Evolutionary conservation across 2,797 vertebrate genomes (phyloP).

Genomic region (Acrocephalus scirpaceus): DNA sequence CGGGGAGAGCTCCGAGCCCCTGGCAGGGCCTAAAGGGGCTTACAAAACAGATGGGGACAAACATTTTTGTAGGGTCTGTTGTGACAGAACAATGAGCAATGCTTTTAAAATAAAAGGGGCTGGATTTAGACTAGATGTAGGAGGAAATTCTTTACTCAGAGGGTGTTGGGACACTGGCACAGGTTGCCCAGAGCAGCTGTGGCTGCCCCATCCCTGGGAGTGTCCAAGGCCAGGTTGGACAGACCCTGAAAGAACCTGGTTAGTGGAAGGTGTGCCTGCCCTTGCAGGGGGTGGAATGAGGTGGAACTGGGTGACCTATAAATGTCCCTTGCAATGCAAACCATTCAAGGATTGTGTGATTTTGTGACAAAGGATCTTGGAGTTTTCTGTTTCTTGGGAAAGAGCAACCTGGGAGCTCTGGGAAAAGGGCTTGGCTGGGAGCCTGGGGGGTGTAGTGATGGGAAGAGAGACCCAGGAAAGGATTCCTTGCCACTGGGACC

Average conservation of each 20-base stretch:
- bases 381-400: background rate
- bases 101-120: background rate
- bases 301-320: background rate
- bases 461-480: background rate
- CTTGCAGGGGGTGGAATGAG: background rate
- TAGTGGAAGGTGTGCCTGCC: background rate
- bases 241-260: too few relatives aligned
- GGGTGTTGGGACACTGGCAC: background rate
- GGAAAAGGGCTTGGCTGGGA: background rate
- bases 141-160: background rate
- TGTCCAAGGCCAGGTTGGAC: background rate
- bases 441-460: background rate
- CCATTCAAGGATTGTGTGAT: background rate
- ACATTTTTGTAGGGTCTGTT: background rate
- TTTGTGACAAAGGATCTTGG: background rate
- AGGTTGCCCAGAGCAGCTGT: background rate
- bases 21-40: accelerated
- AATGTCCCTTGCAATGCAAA: background rate
- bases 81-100: background rate
- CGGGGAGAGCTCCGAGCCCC: background rate
- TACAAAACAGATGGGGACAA: background rate
- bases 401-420: background rate
- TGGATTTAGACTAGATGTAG: background rate
- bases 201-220: background rate
- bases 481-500: background rate